Conservation (phyloP, 30 jellyfish, hydroid and myxozoan genomes). For the Hydra vulgaris region DNA sequence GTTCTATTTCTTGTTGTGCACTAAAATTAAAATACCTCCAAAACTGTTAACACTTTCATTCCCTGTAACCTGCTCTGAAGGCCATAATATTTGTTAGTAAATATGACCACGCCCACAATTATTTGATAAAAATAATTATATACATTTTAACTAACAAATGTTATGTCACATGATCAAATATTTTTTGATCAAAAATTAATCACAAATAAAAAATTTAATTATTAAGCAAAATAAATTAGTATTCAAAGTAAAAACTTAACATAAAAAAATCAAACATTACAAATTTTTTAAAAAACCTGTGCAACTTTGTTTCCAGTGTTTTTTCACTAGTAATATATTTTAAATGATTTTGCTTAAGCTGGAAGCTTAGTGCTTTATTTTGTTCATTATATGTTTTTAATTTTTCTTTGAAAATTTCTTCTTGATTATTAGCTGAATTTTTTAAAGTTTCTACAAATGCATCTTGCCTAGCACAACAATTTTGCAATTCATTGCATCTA, state of each 20-base stretch:
- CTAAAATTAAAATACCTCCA: background rate
- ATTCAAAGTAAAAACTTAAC: no score
- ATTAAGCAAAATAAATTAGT: no score
- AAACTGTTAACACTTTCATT: no score
- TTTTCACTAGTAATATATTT: background rate
- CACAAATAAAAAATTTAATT: no score
- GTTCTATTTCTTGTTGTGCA: background rate
- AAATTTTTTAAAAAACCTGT: background rate
- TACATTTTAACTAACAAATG: no score
- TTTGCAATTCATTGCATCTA: background rate
- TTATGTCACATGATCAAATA: no score
- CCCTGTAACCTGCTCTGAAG: no score
- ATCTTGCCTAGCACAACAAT: background rate
- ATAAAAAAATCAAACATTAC: no score
- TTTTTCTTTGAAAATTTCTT: background rate
- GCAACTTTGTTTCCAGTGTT: background rate
- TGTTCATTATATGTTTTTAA: background rate
- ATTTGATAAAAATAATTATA: no score
- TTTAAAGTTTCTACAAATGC: background rate
- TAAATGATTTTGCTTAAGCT: background rate
- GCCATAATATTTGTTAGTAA: no score
- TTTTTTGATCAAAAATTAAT: no score
- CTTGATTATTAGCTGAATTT: background rate
- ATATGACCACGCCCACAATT: no score
- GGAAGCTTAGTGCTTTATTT: background rate